Conservation (phyloP, 1,140 invertebrate genomes). For the Laodelphax striatellus region DNA sequence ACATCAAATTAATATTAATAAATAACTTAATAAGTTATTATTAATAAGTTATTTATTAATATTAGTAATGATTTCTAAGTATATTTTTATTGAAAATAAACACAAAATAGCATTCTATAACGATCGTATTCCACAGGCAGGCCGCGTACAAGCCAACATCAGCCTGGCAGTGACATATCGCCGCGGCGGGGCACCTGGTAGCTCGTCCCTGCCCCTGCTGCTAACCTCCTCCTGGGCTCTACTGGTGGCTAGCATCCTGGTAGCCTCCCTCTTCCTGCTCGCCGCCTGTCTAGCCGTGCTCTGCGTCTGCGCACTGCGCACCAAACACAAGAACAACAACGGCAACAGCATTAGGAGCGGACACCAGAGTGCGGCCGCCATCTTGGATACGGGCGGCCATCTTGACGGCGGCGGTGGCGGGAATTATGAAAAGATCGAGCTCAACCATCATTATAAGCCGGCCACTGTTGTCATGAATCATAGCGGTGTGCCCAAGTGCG, state of each 20-base stretch:
- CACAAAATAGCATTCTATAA: too few relatives aligned
- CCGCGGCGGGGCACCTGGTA: constrained; percentile 24
- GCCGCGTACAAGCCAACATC: constrained; percentile 54
- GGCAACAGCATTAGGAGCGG: constrained; percentile 21
- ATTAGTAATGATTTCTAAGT: too few relatives aligned
- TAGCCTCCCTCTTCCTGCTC: constrained; percentile 42
- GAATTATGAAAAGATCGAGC: constrained; percentile 63
- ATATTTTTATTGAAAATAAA: too few relatives aligned
- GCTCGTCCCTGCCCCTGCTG: constrained; percentile 35
- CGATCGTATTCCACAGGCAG: constrained; percentile 39
- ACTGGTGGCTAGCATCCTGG: constrained; percentile 41
- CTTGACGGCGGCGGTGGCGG: constrained; percentile 31
- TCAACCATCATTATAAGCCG: constrained; percentile 37
- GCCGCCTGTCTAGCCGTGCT: constrained; percentile 44
- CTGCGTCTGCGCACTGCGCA: constrained; percentile 42
- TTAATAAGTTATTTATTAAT: too few relatives aligned
- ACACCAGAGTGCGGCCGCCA: constrained; percentile 21
- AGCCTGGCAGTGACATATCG: constrained; percentile 47
- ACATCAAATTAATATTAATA: too few relatives aligned
- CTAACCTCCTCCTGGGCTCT: constrained; percentile 36
- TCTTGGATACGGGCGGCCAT: constrained; percentile 25
- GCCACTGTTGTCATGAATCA: constrained; percentile 3
- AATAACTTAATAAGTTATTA: too few relatives aligned
- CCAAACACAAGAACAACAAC: constrained; percentile 26
- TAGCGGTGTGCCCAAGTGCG: background rate